A percentile compares a stretch with the other conserved stretches of the same genome.
Conservation (phyloP, 1,140 invertebrate species). For the Neodiprion fabricii region DNA sequence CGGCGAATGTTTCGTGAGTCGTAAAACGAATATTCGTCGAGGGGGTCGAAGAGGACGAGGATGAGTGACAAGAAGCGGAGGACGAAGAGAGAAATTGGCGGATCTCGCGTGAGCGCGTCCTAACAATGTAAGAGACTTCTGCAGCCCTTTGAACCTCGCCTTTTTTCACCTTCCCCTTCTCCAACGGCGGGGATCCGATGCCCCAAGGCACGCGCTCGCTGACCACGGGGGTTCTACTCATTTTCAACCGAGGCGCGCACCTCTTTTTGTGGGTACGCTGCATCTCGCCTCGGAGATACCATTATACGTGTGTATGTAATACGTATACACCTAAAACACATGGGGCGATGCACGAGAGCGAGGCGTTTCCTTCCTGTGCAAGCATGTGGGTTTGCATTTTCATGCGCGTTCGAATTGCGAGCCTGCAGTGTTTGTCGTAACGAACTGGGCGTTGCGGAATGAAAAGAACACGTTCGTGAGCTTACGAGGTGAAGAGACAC, state of each 20-base stretch:
- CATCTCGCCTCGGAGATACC: neutral
- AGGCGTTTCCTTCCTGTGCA: neutral
- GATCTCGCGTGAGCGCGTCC: neutral
- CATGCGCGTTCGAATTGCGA: too few relatives aligned
- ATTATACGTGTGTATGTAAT: neutral
- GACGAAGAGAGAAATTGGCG: neutral
- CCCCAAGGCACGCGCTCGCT: conserved; percentile 39
- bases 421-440: too few relatives aligned
- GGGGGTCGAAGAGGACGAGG: too few relatives aligned
- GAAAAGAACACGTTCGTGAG: too few relatives aligned
- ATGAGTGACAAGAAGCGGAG: neutral
- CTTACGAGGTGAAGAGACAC: too few relatives aligned
- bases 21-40: too few relatives aligned
- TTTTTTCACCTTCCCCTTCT: conserved; percentile 17
- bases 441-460: too few relatives aligned
- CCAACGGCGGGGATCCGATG: conserved; percentile 24
- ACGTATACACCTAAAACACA: neutral
- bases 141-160: neutral
- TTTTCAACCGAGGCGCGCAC: conserved; percentile 13
- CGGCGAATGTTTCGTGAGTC: too few relatives aligned
- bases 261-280: neutral
- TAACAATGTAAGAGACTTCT: neutral
- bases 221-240: conserved; percentile 34
- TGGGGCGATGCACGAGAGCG: neutral
- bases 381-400: neutral